Evolutionary conservation across 2,113 vertebrate species (phyloP).

Genomic region (Tympanuchus pallidicinctus): DNA sequence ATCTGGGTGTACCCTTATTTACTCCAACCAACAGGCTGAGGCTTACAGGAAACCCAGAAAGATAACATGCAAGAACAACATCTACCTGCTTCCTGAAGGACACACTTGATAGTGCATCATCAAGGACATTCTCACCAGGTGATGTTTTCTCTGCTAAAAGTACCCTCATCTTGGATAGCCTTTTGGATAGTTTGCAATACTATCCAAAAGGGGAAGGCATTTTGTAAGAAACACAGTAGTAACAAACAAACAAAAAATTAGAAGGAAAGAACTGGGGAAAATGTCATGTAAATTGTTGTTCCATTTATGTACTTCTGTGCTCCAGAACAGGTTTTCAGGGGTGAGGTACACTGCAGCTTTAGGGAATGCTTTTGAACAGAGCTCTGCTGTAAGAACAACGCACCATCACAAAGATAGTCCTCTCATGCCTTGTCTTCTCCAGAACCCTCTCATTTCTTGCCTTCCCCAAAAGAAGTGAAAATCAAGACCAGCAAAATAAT

Average conservation of each 20-base stretch:
- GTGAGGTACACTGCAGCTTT: neutral
- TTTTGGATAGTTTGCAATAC: neutral
- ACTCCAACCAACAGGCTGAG: neutral
- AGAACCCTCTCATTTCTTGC: neutral
- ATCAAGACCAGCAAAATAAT: neutral
- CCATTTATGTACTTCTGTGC: neutral
- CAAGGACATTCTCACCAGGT: neutral
- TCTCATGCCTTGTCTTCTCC: neutral
- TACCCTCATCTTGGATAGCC: neutral
- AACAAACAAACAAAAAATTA: neutral
- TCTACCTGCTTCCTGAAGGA: slow-evolving; percentile 36
- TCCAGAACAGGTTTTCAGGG: neutral
- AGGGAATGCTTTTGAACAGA: neutral
- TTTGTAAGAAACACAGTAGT: neutral
- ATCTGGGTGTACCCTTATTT: slow-evolving; percentile 35
- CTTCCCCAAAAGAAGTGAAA: neutral
- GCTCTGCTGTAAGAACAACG: neutral
- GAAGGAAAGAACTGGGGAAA: neutral
- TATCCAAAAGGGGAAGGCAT: neutral
- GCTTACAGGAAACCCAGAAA: slow-evolving; percentile 34
- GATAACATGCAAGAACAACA: neutral
- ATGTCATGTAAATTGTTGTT: neutral
- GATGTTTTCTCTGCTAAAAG: neutral
- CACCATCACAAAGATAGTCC: neutral
- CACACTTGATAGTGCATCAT: neutral